Percentiles rank a stretch among this genome's conserved stretches.
These are phyloP conservation scores for Choristoneura fumiferana DNA, from an alignment of 1,140 invertebrate genomes.

Conservation along the genomic window DNA sequence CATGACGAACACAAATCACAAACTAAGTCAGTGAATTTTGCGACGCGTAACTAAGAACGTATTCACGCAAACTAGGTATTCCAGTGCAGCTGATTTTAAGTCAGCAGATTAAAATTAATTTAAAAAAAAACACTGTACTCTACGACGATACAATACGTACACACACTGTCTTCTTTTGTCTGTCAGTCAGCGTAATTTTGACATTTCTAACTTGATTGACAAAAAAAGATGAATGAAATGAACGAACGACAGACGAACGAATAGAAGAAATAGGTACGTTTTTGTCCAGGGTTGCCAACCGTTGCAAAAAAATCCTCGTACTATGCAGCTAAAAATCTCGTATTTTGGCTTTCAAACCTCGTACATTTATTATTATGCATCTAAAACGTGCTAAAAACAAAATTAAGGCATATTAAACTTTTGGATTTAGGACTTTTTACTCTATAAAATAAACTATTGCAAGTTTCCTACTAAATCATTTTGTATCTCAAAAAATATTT, in stretches of 20 bases:
- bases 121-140: neutral
- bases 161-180: conserved; percentile 10
- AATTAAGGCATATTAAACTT: too few species aligned
- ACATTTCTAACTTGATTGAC: conserved; percentile 16
- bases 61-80: neutral
- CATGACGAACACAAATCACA: neutral
- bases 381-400: too few species aligned
- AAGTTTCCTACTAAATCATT: too few species aligned
- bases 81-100: neutral
- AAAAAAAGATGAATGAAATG: conserved; percentile 27
- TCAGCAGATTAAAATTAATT: neutral
- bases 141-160: neutral
- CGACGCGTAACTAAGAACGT: neutral
- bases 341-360: too few species aligned
- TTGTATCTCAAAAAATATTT: too few species aligned
- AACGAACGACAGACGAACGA: conserved; percentile 24
- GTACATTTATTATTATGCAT: too few species aligned
- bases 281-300: too few species aligned
- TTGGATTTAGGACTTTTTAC: too few species aligned
- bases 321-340: too few species aligned
- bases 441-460: too few species aligned
- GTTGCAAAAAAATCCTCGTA: too few species aligned
- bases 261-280: neutral
- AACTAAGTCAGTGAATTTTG: neutral
- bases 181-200: conserved; percentile 6